Conservation (phyloP, 2,797 vertebrate genomes). For the Xiphophorus birchmanni region DNA sequence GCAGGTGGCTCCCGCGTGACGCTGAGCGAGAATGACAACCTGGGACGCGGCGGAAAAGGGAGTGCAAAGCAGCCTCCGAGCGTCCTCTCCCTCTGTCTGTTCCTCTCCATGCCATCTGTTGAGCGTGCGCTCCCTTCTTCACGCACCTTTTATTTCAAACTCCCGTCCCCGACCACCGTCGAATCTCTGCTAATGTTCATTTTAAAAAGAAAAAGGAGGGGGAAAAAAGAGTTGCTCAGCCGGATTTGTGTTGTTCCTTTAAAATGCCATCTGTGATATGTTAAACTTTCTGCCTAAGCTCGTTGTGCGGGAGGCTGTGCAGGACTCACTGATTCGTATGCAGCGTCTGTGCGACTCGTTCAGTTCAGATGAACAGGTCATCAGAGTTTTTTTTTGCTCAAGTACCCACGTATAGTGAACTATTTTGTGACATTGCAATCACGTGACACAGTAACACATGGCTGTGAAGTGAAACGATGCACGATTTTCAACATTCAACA, state of each 20-base stretch:
- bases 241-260: background rate
- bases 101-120: conserved; percentile 76
- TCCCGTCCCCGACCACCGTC: conserved; percentile 19
- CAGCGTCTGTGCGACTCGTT: background rate
- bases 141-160: conserved; percentile 43
- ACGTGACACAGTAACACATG: background rate
- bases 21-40: conserved; percentile 64
- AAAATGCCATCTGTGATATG: conserved; percentile 40
- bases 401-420: background rate
- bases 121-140: conserved; percentile 59
- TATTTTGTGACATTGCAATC: background rate
- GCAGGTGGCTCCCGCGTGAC: conserved; percentile 75
- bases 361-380: background rate
- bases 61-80: conserved; percentile 63
- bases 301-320: background rate
- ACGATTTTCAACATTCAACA: background rate
- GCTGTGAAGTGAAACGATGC: background rate
- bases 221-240: conserved; percentile 1
- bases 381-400: background rate
- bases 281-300: conserved; percentile 10
- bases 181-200: conserved; percentile 28
- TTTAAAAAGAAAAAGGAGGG: background rate
- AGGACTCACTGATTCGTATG: background rate
- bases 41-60: conserved; percentile 47
- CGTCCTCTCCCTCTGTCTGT: conserved; percentile 15